Base-by-base conservation (phyloP, 2,113 vertebrate genomes). In the Corvus hawaiiensis region DNA sequence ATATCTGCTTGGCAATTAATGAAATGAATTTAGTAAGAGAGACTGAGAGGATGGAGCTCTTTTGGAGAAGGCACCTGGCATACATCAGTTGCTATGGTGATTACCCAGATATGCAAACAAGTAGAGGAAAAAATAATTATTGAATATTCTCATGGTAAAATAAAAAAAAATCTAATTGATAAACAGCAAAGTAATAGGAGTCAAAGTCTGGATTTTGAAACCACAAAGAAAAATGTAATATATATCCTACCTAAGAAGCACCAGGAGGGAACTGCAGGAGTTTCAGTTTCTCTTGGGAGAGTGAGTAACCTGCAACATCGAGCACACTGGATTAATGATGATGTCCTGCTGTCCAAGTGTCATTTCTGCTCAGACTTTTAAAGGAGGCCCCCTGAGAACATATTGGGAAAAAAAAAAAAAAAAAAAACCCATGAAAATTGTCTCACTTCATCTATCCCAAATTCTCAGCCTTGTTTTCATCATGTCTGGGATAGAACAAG, bases 41-140 rank as follows among this genome's bases (percentile, higher is more conserved):
- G 28, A 81, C 27, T 87, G 72, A 54, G 72, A 87, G 19, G 68
- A 84, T 5, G 39, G 44, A 84, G 44, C 20, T 43, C 64, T 90
- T 96, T 96, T 76, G 61, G 64, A 95, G 86, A 48, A 93, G 94
- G 88, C 93, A 97, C 91, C 96, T 97, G 97, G 84, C 92, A 77
- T 78, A 59, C 44, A 89, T 89, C 83, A 58, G 97, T 97, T 97
- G 91, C 95, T 94, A 97, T 96, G 95, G 95, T 91, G 93, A 97
- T 93, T 93, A 84, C 79, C 46, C 95, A 97, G 90, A 82, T 97
- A 89, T 96, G 87, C 88, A 93, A 96, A 90, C 82, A 96, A 96
- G 69, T 61, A 75, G 75, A 91, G 37, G 66, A 69, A 96, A 96
- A 90, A 93, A 48, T 88, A 92, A 86, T 79, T 66, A 93, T 74